phyloP scores from a whole-genome alignment of 2,888 invertebrate species.

The Lysandra coridon region DNA sequence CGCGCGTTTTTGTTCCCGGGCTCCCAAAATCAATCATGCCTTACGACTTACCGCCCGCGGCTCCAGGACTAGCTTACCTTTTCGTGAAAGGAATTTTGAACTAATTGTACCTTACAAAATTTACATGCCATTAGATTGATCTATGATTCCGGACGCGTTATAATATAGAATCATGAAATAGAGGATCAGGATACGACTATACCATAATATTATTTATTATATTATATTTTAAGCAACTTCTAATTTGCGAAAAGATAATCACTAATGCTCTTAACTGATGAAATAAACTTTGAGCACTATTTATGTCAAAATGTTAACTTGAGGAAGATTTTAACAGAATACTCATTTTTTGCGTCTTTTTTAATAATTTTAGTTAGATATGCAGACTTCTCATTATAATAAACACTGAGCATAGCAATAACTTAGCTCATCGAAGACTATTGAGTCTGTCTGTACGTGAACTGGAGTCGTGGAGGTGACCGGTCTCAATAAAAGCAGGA shows the following conservation, averaged over 20 bases:
- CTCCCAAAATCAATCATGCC: slow-evolving; percentile 45
- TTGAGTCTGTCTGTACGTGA: not conserved
- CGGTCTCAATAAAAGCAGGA: slow-evolving; percentile 24
- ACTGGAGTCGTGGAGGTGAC: not conserved
- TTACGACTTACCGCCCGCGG: slow-evolving; percentile 32
- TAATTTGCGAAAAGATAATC: too few species aligned
- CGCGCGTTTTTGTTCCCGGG: slow-evolving; percentile 43
- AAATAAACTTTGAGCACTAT: not conserved
- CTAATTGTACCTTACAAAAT: slow-evolving; percentile 21
- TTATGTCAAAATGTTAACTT: not conserved
- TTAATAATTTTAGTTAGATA: too few species aligned
- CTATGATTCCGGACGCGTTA: not conserved
- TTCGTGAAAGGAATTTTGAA: slow-evolving; percentile 19
- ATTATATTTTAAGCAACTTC: not conserved
- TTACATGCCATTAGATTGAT: slow-evolving; percentile 24
- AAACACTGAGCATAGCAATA: not conserved
- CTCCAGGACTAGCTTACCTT: not conserved
- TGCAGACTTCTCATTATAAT: too few species aligned
- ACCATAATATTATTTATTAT: not conserved
- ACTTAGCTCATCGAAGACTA: not conserved
- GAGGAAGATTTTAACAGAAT: too few species aligned
- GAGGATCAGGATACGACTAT: not conserved
- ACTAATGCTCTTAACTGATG: too few species aligned
- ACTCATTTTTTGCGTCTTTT: too few species aligned
- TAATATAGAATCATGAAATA: not conserved